Base-by-base conservation (phyloP, 1,140 invertebrate species). In the Mactra quadrangularis region DNA sequence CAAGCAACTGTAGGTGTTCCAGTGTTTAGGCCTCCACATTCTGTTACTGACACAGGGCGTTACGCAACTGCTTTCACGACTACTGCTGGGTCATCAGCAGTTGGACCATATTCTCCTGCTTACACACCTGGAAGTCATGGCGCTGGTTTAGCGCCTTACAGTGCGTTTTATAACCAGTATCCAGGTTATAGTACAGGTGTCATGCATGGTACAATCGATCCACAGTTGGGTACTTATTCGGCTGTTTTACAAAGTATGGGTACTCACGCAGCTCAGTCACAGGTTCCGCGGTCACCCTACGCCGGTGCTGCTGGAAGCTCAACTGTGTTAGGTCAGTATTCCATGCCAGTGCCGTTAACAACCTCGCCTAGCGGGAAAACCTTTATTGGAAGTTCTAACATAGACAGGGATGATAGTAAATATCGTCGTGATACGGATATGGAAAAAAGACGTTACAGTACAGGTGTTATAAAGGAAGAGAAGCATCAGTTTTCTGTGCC, bases 201-300 rank as follows among this genome's bases (percentile, higher is more conserved):
- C 35, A 66, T 82, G 59, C 79, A 62, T 41, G 68, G 70, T 38
- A 41, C 55, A 38, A 87, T 89, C 59, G 91, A 90, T 81, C 90
- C 89, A 29, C 89, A 90, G 41, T 87, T 91, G 38, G 90, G 91
- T 59, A 89, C 90, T 0, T 92, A 91, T 68, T 92, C 91, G 15
- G 89, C 89, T 41, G 88, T 92, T 41, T 85, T 92, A 76, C 90
- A 90, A 62, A 90, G 88, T 79, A 92, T 92, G 87, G 91, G 91
- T 35, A 90, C 86, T 55, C 89, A 91, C 68, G 88, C 86, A 38
- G 83, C 85, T 31, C 89, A 90, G 75, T 82, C 90, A 2, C 89
- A 89, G 53, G 83, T 90, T 87, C 89, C 88, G 81, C 88, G 87
- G 22, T 84, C 88, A 74, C 85, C 89, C 1, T 90, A 84, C 50